Evolutionary conservation across 2,797 vertebrate species (phyloP), one percentile per base, ranked within the genome.

Genomic region (Choloepus didactylus): DNA sequence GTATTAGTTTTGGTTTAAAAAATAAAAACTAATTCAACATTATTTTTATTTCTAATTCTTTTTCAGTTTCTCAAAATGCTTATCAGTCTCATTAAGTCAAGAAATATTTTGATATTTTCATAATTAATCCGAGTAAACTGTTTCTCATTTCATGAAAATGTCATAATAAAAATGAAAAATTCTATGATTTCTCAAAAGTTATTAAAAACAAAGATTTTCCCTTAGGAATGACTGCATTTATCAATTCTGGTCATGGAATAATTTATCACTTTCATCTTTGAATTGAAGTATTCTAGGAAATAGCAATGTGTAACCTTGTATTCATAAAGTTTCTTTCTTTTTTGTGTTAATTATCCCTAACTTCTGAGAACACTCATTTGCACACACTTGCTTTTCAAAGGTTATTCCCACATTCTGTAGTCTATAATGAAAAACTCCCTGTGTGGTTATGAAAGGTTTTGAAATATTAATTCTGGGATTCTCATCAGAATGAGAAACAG

Each of bases 401-500:
- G 80, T 97, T 93, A 94, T 59, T n/a, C 23, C 38, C 60, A 95
- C 84, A 29, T 94, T 93, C 64, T 92, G 70, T 79, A 96, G 87
- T n/a, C 27, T 89, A 66, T 73, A 95, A 97, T 95, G 82, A 96
- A 96, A 87, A 90, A 70, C 83, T 84, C 84, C 91, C 80, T 80
- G 27, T 80, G 89, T 41, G 56, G 44, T 82, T 94, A 91, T 49
- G 38, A 38, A 83, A 94, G 31, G 77, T 87, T 96, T 96, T 96
- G 81, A 97, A 97, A 95, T 93, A 96, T 87, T 91, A 97, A 95
- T 95, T 97, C 54, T 94, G 25, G 44, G 91, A 95, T 89, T 93
- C 69, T 62, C 38, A 93, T 95, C 72, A 94, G 54, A 91, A 93
- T 84, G 18, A 95, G 62, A 96, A 92, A 56, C 59, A 96, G 44